Base-by-base conservation (phyloP, 2,113 vertebrate genomes). In the Hepsetus odoe region DNA sequence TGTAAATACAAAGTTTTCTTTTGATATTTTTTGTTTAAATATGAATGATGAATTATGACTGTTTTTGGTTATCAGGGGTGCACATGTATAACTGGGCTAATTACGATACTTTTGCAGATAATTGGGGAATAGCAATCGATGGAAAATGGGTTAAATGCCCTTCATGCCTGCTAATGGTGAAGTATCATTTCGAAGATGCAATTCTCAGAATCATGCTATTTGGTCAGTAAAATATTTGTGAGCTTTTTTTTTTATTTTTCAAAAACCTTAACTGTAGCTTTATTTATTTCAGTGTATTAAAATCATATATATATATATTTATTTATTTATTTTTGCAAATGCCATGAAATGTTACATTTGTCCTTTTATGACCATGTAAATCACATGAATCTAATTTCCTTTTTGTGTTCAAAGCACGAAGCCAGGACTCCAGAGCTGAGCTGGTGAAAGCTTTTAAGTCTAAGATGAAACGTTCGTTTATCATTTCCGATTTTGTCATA, bases 101-200 rank as follows among this genome's bases (percentile, higher is more conserved):
- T n/a, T n/a, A n/a, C n/a, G n/a, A n/a, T n/a, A n/a, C n/a, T n/a
- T n/a, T n/a, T n/a, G n/a, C n/a, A n/a, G n/a, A n/a, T n/a, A n/a
- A n/a, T n/a, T n/a, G n/a, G n/a, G 82, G 42, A 0, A 2, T 80
- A 59, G 42, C 67, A 13, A 73, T 75, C 22, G 78, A 80, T 58
- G 82, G 82, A 26, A 40, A 22, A 13, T 58, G 74, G 68, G 26
- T 80, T 9, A 80, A 80, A 20, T 83, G 82, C 38, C 6, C 74
- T 11, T 56, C 69, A 6, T 83, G 82, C 32, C 28, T 83, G 33
- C 5, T 83, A 18, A 2, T 80, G 3, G 22, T n/a, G 26, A 73
- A 73, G 18, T 0, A 56, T 22, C 68, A 65, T 26, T 11, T 32
- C 2, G 22, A 24, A 0, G 22, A 32, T 0, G 28, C 10, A 24